Percentiles rank a stretch among this genome's conserved stretches.
Evolutionary conservation across 2,113 vertebrate species (phyloP).

Genomic region (Aleadryas rufinucha): DNA sequence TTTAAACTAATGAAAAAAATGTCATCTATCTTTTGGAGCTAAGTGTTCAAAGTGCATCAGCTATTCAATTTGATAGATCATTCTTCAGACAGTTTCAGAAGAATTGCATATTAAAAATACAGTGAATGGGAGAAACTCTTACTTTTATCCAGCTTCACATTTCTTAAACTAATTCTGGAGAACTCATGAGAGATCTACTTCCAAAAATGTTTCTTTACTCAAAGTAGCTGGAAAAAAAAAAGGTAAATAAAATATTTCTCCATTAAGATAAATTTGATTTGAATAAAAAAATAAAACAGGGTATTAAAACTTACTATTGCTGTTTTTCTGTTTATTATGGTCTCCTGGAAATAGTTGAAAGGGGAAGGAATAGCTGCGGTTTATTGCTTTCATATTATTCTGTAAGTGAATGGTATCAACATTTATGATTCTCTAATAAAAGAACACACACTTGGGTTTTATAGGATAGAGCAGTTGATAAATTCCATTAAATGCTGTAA

Average conservation of each 20-base stretch:
- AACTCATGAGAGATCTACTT: constrained; percentile 22
- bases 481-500: not conserved
- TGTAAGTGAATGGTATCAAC: not conserved
- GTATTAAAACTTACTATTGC: not conserved
- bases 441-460: not conserved
- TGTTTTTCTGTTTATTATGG: not conserved
- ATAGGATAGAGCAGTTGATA: not conserved
- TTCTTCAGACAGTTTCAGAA: constrained; percentile 61
- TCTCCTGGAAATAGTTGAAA: not conserved
- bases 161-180: constrained; percentile 60
- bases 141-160: constrained; percentile 30
- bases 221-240: not conserved
- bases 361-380: not conserved
- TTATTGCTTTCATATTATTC: not conserved
- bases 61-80: constrained; percentile 66
- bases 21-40: constrained; percentile 70
- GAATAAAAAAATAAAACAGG: not conserved
- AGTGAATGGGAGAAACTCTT: constrained; percentile 22
- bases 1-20: constrained; percentile 78
- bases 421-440: not conserved
- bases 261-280: not conserved
- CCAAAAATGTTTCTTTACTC: not conserved
- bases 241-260: not conserved
- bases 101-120: constrained; percentile 65
- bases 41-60: constrained; percentile 69